Base-by-base conservation (phyloP, 2,797 vertebrate species). In the Sphenopsis melanotis region DNA sequence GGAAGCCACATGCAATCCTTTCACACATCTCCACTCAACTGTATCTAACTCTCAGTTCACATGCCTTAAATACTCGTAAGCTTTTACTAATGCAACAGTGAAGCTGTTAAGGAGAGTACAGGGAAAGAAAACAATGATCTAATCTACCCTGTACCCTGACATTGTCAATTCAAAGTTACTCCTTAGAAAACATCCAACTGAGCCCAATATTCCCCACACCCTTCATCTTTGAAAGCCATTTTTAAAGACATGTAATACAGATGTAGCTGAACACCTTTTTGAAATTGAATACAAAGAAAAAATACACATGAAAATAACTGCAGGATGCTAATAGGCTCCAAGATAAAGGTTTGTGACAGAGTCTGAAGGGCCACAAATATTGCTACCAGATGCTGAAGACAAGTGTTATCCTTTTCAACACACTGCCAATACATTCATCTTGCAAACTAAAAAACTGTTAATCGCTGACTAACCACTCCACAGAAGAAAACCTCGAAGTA, bases 351-450 rank as follows among this genome's bases (percentile, higher is more conserved):
- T 41, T 44, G 29, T 11, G 2, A 59, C 5, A 2, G 0, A 2
- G 63, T 23, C 16, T 52, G 20, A 85, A 84, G 34, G 53, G 74
- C 26, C 12, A 63, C 32, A 65, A 36, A 50, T n/a, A 55, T 0
- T 30, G 29, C 26, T 32, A 50, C 12, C 19, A 49, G 44, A 56
- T 23, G 23, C 18, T 61, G 41, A 61, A 61, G 17, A 41, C 16
- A 77, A 55, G 19, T 17, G 11, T 39, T 32, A 52, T 6, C 20
- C 22, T 70, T 59, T 41, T 52, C 7, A 80, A 57, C 20, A 1
- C 15, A 24, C 69, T 68, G n/a, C 0, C 2, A 82, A 19, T 34
- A 63, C 0, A 0, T 11, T 56, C 2, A 41, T 12, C 29, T 65
- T 83, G 41, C 32, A 89, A 56, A 46, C 12, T n/a, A 41, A 57